Conservation (phyloP, 2,113 vertebrate genomes). For the Osmerus mordax region DNA sequence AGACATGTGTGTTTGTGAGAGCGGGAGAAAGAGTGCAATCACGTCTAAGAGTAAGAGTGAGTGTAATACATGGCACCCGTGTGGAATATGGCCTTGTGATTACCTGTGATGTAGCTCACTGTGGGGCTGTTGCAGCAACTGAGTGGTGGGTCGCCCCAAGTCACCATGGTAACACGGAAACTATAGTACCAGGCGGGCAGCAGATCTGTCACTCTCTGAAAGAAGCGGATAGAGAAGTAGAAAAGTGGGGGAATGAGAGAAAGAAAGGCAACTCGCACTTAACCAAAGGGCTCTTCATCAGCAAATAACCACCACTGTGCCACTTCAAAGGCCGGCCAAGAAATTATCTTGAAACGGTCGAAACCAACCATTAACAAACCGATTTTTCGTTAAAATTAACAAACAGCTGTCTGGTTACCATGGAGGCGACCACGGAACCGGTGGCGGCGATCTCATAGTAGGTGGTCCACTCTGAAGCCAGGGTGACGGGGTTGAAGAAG, state of each 20-base stretch:
- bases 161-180: slow-evolving; percentile 95
- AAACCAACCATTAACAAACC: no score
- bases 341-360: background rate
- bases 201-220: slow-evolving; percentile 85
- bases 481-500: slow-evolving; percentile 89
- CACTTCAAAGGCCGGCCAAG: background rate
- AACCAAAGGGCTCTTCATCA: background rate
- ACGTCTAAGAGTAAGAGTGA: background rate
- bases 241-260: background rate
- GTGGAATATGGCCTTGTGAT: background rate
- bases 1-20: background rate
- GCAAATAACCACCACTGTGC: no score
- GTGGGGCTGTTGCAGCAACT: slow-evolving; percentile 91
- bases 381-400: no score
- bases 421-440: slow-evolving; percentile 83
- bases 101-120: slow-evolving; percentile 92
- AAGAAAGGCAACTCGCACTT: background rate
- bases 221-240: no score
- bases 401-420: slow-evolving; percentile 73
- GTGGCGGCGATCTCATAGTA: slow-evolving; percentile 96
- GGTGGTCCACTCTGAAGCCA: slow-evolving; percentile 92
- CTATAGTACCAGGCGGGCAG: slow-evolving; percentile 95
- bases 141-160: slow-evolving; percentile 87
- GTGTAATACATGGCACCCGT: background rate
- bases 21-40: background rate